Evolutionary conservation across 1,140 invertebrate species (phyloP).

Genomic region (Ectropis grisescens): DNA sequence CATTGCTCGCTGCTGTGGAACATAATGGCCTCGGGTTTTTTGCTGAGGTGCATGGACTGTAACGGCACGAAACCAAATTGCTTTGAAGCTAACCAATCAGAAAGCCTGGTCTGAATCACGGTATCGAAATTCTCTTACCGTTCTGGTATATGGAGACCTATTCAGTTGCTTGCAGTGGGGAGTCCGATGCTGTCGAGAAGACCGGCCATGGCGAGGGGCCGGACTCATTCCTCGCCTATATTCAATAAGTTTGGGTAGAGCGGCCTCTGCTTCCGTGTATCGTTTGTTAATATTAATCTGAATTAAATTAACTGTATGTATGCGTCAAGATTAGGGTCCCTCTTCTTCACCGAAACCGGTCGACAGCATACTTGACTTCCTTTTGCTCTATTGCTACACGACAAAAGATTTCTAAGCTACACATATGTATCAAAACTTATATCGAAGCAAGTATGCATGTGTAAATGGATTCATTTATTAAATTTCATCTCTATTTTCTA

Average conservation of each 20-base stretch:
- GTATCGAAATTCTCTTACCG: slow-evolving; percentile 25
- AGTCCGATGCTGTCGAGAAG: slow-evolving; percentile 60
- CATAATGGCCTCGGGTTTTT: slow-evolving; percentile 24
- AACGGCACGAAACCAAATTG: slow-evolving; percentile 30
- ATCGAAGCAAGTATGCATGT: too few relatives aligned
- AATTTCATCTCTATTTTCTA: too few relatives aligned
- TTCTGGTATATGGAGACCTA: slow-evolving; percentile 26
- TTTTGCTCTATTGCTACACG: too few relatives aligned
- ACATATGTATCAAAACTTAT: too few relatives aligned
- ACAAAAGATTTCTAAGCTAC: too few relatives aligned
- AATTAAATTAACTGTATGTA: slow-evolving; percentile 64
- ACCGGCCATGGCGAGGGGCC: slow-evolving; percentile 61
- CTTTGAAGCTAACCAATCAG: slow-evolving; percentile 27
- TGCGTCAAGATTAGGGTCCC: slow-evolving; percentile 61
- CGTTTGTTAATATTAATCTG: slow-evolving; percentile 62
- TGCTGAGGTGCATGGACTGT: slow-evolving; percentile 37
- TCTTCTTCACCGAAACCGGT: slow-evolving; percentile 50
- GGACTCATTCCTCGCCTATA: slow-evolving; percentile 54
- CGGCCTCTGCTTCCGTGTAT: slow-evolving; percentile 64
- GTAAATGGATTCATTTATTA: too few relatives aligned
- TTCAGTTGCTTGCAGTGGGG: slow-evolving; percentile 18
- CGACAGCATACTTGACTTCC: slow-evolving; percentile 59
- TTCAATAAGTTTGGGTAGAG: slow-evolving; percentile 36
- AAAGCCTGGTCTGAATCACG: slow-evolving; percentile 31
- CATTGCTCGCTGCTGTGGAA: too few relatives aligned